Percentiles rank a stretch among this genome's conserved stretches.
Evolutionary conservation across 2,797 vertebrate species (phyloP).

Genomic region (Eidolon dupreanum): DNA sequence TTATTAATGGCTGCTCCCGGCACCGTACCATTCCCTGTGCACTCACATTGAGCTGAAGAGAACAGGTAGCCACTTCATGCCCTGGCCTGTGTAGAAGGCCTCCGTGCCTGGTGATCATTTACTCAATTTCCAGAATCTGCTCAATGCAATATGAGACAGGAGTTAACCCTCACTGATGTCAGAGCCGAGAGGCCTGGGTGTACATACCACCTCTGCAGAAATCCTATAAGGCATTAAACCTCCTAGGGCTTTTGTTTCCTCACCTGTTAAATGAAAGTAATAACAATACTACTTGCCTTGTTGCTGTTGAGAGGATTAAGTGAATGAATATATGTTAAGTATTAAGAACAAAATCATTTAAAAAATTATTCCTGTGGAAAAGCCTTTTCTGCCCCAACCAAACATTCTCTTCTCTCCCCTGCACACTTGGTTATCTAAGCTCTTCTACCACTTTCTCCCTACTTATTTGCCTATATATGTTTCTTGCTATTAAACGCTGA

Average conservation of each 20-base stretch:
- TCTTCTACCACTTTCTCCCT: not conserved
- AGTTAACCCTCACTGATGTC: not conserved
- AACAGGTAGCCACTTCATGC: not conserved
- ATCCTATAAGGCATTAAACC: not conserved
- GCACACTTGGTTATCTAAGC: not conserved
- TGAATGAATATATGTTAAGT: not conserved
- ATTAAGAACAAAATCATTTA: not conserved
- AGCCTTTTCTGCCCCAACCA: not conserved
- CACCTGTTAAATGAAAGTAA: not conserved
- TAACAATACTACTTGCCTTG: not conserved
- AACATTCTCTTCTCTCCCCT: not conserved
- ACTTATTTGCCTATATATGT: not conserved
- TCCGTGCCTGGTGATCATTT: not conserved
- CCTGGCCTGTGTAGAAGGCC: not conserved
- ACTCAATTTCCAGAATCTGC: not conserved
- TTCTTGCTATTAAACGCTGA: not conserved
- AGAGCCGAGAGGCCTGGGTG: not conserved
- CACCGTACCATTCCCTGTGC: not conserved
- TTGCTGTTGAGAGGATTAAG: not conserved
- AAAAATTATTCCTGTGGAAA: not conserved
- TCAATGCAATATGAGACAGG: not conserved
- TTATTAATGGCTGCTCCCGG: rapidly evolving
- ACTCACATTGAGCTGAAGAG: not conserved
- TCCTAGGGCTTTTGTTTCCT: not conserved
- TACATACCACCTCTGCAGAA: not conserved